Conservation (phyloP, 2,888 invertebrate genomes). For the Ditula angustiorana region DNA sequence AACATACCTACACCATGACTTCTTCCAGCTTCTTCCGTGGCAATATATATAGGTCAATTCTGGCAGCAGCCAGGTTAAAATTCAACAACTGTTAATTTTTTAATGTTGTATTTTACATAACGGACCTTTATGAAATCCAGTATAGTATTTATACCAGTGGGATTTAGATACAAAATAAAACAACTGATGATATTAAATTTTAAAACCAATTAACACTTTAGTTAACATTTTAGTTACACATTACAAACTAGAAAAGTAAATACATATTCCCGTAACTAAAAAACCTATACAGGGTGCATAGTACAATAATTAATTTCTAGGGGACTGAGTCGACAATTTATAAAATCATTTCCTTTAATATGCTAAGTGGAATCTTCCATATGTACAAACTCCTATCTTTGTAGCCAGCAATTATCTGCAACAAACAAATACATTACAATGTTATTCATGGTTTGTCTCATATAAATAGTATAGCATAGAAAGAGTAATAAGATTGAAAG, state of each 20-base stretch:
- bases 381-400: slow-evolving; percentile 88
- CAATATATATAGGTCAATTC: no score
- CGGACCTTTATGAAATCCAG: no score
- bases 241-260: slow-evolving; percentile 51
- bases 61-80: no score
- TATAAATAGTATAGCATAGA: no score
- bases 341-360: slow-evolving; percentile 80
- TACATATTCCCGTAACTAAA: slow-evolving; percentile 23
- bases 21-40: no score
- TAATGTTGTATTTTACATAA: no score
- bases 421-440: slow-evolving; percentile 51
- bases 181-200: background rate
- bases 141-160: background rate
- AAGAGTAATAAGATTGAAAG: no score
- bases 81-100: no score
- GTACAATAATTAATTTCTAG: slow-evolving; percentile 60
- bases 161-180: background rate
- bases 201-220: slow-evolving; percentile 40
- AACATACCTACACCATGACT: no score
- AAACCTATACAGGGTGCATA: slow-evolving; percentile 44
- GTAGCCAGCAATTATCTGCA: slow-evolving; percentile 88
- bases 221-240: slow-evolving; percentile 28
- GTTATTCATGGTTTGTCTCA: no score
- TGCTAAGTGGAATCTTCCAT: slow-evolving; percentile 86
- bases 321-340: slow-evolving; percentile 56